phyloP scores from a whole-genome alignment of 2,888 invertebrate species.

The Tetragonisca angustula region DNA sequence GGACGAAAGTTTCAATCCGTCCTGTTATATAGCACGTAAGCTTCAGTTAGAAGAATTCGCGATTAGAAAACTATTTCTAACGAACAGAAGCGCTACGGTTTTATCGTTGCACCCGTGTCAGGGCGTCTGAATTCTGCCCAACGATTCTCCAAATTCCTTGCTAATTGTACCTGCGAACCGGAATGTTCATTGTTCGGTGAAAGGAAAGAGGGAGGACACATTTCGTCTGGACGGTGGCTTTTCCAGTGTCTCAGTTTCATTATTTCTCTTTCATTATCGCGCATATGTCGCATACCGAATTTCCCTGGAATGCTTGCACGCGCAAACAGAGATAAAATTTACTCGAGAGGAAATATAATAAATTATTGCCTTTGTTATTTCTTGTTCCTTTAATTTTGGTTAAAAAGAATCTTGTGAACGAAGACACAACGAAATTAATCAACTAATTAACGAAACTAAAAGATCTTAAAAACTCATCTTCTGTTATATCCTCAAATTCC shows the following conservation, averaged over 20 bases:
- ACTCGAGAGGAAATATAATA: no score
- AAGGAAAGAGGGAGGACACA: conserved; percentile 57
- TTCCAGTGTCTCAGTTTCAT: conserved; percentile 32
- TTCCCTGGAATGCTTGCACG: conserved; percentile 30
- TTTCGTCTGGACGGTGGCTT: conserved; percentile 59
- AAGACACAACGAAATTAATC: no score
- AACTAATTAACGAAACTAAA: no score
- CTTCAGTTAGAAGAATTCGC: conserved; percentile 14
- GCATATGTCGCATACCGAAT: conserved; percentile 66
- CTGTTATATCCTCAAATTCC: no score
- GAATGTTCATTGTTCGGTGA: conserved; percentile 72
- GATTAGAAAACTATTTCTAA: conserved; percentile 29
- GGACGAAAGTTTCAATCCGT: conserved; percentile 10
- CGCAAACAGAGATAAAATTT: neutral
- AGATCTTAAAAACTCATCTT: no score
- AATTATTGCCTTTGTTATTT: no score
- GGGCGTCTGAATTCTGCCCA: conserved; percentile 50
- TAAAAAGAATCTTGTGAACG: no score
- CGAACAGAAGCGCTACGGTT: conserved; percentile 21
- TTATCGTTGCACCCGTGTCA: conserved; percentile 40
- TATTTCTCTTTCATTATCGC: conserved; percentile 53
- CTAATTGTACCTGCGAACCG: conserved; percentile 70
- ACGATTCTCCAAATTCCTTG: conserved; percentile 67
- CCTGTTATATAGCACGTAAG: neutral
- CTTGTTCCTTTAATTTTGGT: no score